Conservation (phyloP, 2,888 invertebrate species). For the Dicyrtomina minuta region DNA sequence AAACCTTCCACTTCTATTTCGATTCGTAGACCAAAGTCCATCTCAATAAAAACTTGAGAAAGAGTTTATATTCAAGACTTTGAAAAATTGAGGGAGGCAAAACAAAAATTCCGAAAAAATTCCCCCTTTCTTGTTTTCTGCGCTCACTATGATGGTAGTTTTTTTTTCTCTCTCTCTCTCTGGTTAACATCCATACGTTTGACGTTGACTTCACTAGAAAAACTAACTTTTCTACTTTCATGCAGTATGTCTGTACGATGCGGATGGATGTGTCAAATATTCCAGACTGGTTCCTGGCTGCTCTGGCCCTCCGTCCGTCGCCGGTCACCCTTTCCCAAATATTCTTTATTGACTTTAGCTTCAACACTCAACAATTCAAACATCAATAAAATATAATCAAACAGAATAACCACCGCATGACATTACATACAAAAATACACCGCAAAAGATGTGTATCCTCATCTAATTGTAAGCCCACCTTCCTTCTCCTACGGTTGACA, state of each 20-base stretch:
- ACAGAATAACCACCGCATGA: too few species aligned
- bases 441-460: too few species aligned
- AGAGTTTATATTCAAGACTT: too few species aligned
- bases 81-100: not conserved
- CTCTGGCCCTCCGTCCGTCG: not conserved
- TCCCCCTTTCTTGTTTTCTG: not conserved
- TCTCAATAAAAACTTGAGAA: too few species aligned
- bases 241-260: too few species aligned
- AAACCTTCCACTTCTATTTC: too few species aligned
- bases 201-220: not conserved
- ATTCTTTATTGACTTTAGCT: not conserved
- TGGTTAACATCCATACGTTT: not conserved
- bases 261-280: too few species aligned
- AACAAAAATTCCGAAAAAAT: not conserved
- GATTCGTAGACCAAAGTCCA: too few species aligned
- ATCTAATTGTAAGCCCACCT: too few species aligned
- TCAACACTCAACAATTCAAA: constrained; percentile 1
- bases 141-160: not conserved
- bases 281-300: not conserved
- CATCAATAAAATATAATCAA: not conserved
- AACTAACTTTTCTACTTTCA: not conserved
- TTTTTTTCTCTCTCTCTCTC: constrained; percentile 2
- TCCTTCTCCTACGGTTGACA: too few species aligned
- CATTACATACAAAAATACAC: too few species aligned
- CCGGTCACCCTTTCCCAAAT: not conserved